Evolutionary conservation across 2,113 vertebrate species (phyloP).

Genomic region (Vulpes vulpes): DNA sequence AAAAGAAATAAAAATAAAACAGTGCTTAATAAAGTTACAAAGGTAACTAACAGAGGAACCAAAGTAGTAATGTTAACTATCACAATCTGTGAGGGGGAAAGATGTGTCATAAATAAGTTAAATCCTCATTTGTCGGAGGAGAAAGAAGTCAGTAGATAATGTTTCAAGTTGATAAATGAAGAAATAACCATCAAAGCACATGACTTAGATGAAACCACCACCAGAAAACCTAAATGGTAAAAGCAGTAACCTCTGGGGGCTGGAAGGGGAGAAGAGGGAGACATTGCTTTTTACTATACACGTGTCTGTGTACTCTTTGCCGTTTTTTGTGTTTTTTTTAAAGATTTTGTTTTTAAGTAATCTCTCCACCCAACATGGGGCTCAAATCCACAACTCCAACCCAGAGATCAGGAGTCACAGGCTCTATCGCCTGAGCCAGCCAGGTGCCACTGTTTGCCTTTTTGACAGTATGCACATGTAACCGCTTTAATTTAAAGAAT

Average conservation of each 20-base stretch:
- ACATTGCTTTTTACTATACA: slow-evolving; percentile 6
- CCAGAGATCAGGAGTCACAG: neutral
- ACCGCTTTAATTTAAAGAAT: slow-evolving; percentile 49
- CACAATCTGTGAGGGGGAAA: slow-evolving; percentile 19
- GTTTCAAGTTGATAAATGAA: slow-evolving; percentile 51
- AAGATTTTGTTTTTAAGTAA: neutral
- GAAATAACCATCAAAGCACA: neutral
- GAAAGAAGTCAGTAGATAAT: neutral
- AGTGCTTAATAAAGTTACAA: slow-evolving; percentile 42
- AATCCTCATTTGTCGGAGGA: slow-evolving; percentile 55
- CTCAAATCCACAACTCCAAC: neutral
- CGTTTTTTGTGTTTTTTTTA: neutral
- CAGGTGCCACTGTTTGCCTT: neutral
- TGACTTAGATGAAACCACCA: slow-evolving; percentile 40
- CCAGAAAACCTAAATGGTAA: slow-evolving; percentile 53
- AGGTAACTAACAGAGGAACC: slow-evolving; percentile 19
- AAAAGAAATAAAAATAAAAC: too few species aligned
- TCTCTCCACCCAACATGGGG: neutral
- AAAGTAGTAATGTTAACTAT: slow-evolving; percentile 27
- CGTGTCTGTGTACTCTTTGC: neutral
- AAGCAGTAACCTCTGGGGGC: neutral
- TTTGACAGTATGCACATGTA: slow-evolving; percentile 15
- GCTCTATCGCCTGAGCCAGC: neutral
- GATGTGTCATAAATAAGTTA: slow-evolving; percentile 38
- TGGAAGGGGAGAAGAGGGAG: neutral